These are phyloP conservation scores for Myotis planiceps DNA, from an alignment of 2,797 vertebrate genomes.

Conservation along the genomic window DNA sequence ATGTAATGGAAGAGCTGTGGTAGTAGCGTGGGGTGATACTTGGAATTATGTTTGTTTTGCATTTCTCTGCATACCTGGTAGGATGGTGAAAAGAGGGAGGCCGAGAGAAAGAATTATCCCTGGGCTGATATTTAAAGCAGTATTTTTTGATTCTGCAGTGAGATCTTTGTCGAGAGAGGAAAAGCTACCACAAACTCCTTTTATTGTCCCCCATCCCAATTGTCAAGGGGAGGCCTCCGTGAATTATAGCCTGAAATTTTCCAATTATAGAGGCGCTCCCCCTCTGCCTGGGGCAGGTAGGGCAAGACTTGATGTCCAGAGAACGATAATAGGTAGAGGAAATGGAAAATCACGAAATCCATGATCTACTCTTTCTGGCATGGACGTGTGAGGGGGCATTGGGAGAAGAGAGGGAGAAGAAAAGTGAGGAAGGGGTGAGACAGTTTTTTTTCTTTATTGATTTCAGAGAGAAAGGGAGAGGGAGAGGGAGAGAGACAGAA, in stretches of 20 bases:
- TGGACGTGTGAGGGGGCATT: not conserved
- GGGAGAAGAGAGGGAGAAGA: too few relatives aligned
- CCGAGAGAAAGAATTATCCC: not conserved
- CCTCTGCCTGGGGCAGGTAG: not conserved
- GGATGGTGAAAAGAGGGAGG: not conserved
- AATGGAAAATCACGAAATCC: not conserved
- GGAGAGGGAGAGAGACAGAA: too few relatives aligned
- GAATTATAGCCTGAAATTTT: not conserved
- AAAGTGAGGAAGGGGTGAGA: not conserved
- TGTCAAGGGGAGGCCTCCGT: not conserved
- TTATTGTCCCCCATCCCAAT: fast-evolving
- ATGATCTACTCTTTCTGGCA: not conserved
- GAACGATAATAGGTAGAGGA: not conserved
- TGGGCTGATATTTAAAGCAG: not conserved
- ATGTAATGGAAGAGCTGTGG: not conserved
- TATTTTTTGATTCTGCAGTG: not conserved
- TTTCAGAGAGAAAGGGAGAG: too few relatives aligned
- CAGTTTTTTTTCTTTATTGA: too few relatives aligned
- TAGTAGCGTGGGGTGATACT: not conserved
- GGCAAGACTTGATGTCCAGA: not conserved
- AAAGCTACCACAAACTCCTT: not conserved
- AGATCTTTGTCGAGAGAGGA: not conserved
- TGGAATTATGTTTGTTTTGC: not conserved
- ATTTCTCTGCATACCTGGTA: not conserved
- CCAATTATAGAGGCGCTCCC: too few relatives aligned